Evolutionary conservation across 2,888 invertebrate species (phyloP).

Genomic region (Mesorhabditis spiculigera): DNA sequence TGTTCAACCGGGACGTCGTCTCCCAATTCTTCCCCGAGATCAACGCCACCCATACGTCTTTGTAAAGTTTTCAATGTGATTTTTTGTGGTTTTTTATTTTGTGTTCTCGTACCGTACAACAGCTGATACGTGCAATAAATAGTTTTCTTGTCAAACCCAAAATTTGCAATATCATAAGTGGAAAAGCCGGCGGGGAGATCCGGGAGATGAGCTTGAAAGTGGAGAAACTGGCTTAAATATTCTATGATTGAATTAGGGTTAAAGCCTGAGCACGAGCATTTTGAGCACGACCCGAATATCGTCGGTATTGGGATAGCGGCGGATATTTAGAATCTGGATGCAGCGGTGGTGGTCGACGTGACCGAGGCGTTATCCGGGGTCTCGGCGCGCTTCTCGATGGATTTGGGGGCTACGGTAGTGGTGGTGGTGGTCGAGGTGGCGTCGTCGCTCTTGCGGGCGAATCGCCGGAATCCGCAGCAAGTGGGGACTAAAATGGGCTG

Average conservation of each 20-base stretch:
- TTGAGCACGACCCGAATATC: too few species aligned
- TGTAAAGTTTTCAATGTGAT: not conserved
- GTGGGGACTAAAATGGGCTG: not conserved
- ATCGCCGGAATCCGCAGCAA: not conserved
- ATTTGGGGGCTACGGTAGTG: not conserved
- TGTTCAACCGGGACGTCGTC: constrained; percentile 49
- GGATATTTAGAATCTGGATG: too few species aligned
- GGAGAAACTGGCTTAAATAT: not conserved
- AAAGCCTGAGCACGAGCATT: too few species aligned
- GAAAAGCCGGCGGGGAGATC: constrained; percentile 5
- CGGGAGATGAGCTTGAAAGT: not conserved
- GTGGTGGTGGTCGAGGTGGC: not conserved
- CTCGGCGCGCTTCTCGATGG: not conserved
- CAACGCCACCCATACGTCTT: not conserved
- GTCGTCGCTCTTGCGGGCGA: not conserved
- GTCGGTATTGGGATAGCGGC: too few species aligned
- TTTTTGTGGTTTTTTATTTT: not conserved
- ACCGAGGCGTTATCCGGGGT: too few species aligned
- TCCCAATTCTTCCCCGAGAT: constrained; percentile 53
- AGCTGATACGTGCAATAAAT: not conserved
- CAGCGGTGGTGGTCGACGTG: too few species aligned
- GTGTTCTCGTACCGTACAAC: too few species aligned
- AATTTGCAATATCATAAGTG: not conserved
- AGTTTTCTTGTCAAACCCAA: not conserved
- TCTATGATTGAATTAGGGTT: too few species aligned